Evolutionary conservation across 2,113 vertebrate species (phyloP).

Genomic region (Chiloscyllium plagiosum): DNA sequence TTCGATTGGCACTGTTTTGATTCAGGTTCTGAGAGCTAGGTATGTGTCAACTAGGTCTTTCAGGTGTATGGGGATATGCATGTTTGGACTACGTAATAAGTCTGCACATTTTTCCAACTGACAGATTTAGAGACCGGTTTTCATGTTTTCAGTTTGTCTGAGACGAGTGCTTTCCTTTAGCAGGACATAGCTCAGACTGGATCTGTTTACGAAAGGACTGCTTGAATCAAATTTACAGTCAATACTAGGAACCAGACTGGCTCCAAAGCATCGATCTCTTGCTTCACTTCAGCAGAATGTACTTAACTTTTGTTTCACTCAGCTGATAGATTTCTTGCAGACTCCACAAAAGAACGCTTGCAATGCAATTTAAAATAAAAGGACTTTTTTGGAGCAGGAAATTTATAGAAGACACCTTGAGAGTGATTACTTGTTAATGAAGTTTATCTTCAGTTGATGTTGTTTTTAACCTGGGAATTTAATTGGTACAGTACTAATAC

Average conservation of each 20-base stretch:
- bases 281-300: neutral
- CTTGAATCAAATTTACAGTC: neutral
- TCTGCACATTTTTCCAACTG: neutral
- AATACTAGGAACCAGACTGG: neutral
- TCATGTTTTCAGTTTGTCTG: neutral
- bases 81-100: no score
- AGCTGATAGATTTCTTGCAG: neutral
- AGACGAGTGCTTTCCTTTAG: neutral
- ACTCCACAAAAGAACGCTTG: neutral
- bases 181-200: neutral
- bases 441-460: neutral
- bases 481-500: neutral
- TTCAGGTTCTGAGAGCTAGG: neutral
- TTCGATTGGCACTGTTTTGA: neutral
- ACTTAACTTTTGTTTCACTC: neutral
- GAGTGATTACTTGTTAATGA: neutral
- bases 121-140: neutral
- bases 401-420: neutral
- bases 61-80: no score
- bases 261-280: neutral
- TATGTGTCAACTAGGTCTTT: neutral
- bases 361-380: neutral
- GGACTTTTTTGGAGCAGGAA: neutral
- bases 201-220: neutral
- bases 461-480: neutral